Evolutionary conservation across 2,888 invertebrate species (phyloP), one percentile per base, ranked within the genome.

Genomic region (Tanytarsus gracilentus): DNA sequence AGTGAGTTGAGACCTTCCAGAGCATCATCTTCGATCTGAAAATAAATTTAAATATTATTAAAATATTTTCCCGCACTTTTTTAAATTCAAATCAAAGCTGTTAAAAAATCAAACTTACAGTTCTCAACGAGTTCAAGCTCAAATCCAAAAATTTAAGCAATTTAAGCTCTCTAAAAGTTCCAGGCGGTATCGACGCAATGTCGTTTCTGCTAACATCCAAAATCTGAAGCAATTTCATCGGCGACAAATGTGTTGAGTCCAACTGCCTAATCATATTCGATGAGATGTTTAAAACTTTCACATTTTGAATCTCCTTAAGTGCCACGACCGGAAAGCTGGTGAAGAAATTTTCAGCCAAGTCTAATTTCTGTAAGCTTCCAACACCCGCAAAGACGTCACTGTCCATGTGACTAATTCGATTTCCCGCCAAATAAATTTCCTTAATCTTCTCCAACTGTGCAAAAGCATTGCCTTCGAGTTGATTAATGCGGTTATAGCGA

Each of bases 311-410:
- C 26, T 83, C 78, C 68, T 85, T 84, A 48, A 92, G 70, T 0
- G 90, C 86, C 8, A 86, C 83, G 0, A 82, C 81, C 3, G 92
- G 92, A 68, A 91, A 88, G 69, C 87, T 86, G 1, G 78, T 77
- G 61, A 94, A 83, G 70, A 89, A 90, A 76, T 95, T 95, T 68
- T 87, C 84, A 0, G 91, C 88, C 25, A 96, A 76, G 70, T 93
- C 90, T 64, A 96, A 75, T 66, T 83, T 84, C 66, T 86, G 82
- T 63, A 95, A 76, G 66, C 84, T 84, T 61, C 82, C 55, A 62
- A 66, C 69, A 75, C 78, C 82, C 71, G 83, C 81, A 67, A 92
- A 89, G 58, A 88, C 85, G 69, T 90, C 88, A 70, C 89, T 89
- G 71, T 91, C 90, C 68, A 93, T 81, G 66, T 84, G 83, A 7